Evolutionary conservation across 2,888 invertebrate species (phyloP).

Genomic region (Chaitophorus viminalis): DNA sequence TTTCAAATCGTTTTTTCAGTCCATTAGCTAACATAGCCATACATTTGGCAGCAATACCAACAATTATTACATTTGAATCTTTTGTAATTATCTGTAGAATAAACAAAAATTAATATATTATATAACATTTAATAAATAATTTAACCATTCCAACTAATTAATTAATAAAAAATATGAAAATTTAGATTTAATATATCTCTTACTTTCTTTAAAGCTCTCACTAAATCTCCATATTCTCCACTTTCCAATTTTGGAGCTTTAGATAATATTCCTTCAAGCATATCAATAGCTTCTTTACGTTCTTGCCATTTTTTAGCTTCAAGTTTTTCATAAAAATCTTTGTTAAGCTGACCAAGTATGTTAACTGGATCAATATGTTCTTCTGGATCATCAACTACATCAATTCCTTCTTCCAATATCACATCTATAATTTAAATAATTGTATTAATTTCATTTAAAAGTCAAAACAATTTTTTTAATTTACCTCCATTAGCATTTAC

Average conservation of each 20-base stretch:
- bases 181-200: conserved; percentile 56
- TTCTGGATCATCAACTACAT: conserved; percentile 82
- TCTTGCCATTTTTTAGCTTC: conserved; percentile 98
- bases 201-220: conserved; percentile 88
- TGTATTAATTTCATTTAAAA: neutral
- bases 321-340: conserved; percentile 93
- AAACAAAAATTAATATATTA: conserved; percentile 39
- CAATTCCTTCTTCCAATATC: conserved; percentile 69
- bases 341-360: conserved; percentile 89
- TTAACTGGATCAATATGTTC: conserved; percentile 93
- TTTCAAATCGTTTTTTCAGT: conserved; percentile 85
- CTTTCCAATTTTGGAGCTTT: conserved; percentile 84
- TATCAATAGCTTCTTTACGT: conserved; percentile 90
- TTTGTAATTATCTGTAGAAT: conserved; percentile 81
- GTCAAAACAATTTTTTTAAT: neutral
- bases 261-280: conserved; percentile 80
- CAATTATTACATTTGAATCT: conserved; percentile 94
- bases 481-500: conserved; percentile 68
- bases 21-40: conserved; percentile 85
- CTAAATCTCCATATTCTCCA: conserved; percentile 92
- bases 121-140: neutral
- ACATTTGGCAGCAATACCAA: conserved; percentile 86
- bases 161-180: conserved; percentile 6
- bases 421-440: conserved; percentile 72
- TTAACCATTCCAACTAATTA: too few relatives aligned